phyloP scores from a whole-genome alignment of 53 echinoderm and acorn worm species.

The Temnopleurus reevesii region DNA sequence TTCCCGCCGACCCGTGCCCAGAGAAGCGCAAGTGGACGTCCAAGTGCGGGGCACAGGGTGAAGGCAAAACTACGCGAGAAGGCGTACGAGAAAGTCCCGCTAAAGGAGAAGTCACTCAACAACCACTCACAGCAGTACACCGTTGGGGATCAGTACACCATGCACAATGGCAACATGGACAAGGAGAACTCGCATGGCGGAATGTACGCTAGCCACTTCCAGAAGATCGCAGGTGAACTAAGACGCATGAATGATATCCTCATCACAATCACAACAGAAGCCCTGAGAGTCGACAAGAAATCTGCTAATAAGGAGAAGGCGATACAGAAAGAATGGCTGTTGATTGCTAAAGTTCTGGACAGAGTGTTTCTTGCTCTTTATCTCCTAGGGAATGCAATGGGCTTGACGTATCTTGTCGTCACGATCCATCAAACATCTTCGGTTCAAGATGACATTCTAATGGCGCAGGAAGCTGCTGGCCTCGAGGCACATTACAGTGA shows the following conservation, averaged over 20 bases:
- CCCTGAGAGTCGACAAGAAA: constrained; percentile 45
- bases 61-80: constrained; percentile 48
- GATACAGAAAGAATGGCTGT: constrained; percentile 72
- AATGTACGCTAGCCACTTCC: constrained; percentile 46
- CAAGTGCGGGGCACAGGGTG: constrained; percentile 1
- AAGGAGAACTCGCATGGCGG: constrained; percentile 50
- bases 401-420: constrained; percentile 52
- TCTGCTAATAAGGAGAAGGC: constrained; percentile 50
- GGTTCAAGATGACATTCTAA: background rate
- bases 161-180: constrained; percentile 28
- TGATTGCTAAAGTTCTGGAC: constrained; percentile 81
- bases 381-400: constrained; percentile 71
- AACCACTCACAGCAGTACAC: constrained; percentile 37
- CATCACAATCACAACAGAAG: constrained; percentile 63
- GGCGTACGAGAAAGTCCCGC: constrained; percentile 51
- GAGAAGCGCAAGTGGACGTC: constrained; percentile 2
- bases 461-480: constrained; percentile 2
- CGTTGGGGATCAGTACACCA: background rate
- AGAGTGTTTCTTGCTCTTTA: constrained; percentile 81
- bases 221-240: constrained; percentile 70
- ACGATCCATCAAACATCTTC: constrained; percentile 25
- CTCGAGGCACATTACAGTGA: background rate
- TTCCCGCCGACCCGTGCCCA: constrained; percentile 33
- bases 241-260: constrained; percentile 84
- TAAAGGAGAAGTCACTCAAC: background rate